Conservation (phyloP, 2,113 vertebrate species). For the Apodemus sylvaticus region DNA sequence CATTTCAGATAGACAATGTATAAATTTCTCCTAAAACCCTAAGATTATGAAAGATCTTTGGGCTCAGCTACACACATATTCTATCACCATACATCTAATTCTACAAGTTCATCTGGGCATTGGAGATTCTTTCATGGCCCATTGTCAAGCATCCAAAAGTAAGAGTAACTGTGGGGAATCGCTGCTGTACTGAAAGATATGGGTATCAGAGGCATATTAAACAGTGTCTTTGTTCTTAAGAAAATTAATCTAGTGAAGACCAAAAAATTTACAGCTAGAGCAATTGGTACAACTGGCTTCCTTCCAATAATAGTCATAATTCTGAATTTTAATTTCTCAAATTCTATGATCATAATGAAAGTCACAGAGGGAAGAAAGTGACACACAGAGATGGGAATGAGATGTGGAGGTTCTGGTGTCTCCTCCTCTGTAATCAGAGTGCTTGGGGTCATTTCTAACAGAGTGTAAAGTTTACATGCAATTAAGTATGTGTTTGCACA, state of each 20-base stretch:
- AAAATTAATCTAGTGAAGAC: neutral
- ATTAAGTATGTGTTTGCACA: neutral
- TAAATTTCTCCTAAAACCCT: slow-evolving; percentile 43
- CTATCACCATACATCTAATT: slow-evolving; percentile 42
- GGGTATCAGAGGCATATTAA: neutral
- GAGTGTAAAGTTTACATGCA: neutral
- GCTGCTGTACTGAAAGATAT: neutral
- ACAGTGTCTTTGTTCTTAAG: neutral
- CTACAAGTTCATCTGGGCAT: neutral
- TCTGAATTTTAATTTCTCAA: neutral
- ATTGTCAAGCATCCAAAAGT: neutral
- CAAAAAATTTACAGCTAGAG: neutral
- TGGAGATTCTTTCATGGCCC: neutral
- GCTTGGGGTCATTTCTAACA: neutral
- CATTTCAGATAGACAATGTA: slow-evolving; percentile 64
- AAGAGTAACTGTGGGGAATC: neutral
- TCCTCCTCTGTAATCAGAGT: neutral
- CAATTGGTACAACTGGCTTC: neutral
- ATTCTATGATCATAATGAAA: neutral
- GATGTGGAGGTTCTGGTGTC: neutral
- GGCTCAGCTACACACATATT: neutral
- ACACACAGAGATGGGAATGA: neutral
- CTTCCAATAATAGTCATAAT: neutral
- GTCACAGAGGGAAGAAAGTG: neutral
- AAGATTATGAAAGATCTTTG: slow-evolving; percentile 45